Evolutionary conservation across 1,140 invertebrate genomes (phyloP).

Genomic region (Aphaenogaster floridana): DNA sequence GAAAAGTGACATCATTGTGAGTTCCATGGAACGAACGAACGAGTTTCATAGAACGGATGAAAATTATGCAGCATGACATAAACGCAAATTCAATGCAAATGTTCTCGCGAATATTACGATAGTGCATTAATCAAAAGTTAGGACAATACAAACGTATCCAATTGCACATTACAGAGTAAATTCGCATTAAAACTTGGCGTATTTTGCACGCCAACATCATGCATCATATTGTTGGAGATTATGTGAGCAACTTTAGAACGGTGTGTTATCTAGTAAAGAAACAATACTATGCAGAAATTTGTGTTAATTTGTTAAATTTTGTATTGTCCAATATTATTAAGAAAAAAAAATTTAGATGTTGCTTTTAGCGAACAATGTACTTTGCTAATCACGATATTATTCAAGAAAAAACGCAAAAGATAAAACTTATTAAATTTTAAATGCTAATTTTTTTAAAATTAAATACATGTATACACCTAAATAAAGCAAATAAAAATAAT

Average conservation of each 20-base stretch:
- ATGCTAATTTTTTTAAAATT: constrained; percentile 13
- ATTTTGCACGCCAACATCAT: constrained; percentile 11
- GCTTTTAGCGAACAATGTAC: not conserved
- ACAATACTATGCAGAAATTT: not conserved
- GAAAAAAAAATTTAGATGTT: constrained; percentile 4
- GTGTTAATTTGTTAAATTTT: not conserved
- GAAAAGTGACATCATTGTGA: not conserved
- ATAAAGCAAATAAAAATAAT: not conserved
- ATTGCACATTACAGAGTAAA: constrained; percentile 29
- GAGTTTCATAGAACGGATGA: not conserved
- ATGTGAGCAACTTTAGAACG: constrained; percentile 2
- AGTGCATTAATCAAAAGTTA: constrained; percentile 43
- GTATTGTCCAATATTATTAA: not conserved
- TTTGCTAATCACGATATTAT: not conserved
- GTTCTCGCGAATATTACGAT: constrained; percentile 5
- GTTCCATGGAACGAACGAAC: not conserved
- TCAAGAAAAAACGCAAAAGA: not conserved
- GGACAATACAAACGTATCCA: constrained; percentile 22
- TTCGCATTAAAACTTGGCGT: constrained; percentile 33
- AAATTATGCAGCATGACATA: not conserved
- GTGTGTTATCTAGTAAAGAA: not conserved
- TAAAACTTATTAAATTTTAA: constrained; percentile 1
- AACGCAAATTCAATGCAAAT: constrained; percentile 27
- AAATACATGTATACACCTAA: not conserved
- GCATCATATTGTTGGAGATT: not conserved